Evolutionary conservation across 2,797 vertebrate genomes (phyloP).

Genomic region (Limosa lapponica): DNA sequence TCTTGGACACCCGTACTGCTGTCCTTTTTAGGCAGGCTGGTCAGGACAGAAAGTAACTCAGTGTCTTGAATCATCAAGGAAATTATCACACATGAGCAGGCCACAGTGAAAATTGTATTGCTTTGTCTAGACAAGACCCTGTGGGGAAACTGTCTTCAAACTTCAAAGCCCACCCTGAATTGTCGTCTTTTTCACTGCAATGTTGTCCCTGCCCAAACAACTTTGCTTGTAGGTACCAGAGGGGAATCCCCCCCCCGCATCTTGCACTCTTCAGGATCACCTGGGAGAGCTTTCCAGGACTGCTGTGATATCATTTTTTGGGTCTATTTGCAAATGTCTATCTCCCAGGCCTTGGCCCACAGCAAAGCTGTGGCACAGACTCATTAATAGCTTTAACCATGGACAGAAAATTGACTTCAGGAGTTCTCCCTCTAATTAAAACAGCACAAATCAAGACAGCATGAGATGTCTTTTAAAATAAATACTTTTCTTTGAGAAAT

Average conservation of each 20-base stretch:
- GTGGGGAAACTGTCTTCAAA: neutral
- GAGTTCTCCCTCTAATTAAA: neutral
- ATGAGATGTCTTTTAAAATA: neutral
- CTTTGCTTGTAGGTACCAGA: neutral
- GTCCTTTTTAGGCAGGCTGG: neutral
- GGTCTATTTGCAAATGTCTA: neutral
- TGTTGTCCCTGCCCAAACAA: accelerated
- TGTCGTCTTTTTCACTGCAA: neutral
- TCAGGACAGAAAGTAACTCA: neutral
- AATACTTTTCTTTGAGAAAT: neutral
- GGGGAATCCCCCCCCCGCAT: neutral
- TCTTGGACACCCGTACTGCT: neutral
- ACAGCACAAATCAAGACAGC: neutral
- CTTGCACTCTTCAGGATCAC: neutral
- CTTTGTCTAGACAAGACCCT: neutral
- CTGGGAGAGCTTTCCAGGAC: neutral
- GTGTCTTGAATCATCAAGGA: accelerated
- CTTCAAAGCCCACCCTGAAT: neutral
- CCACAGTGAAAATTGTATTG: neutral
- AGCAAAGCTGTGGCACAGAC: neutral
- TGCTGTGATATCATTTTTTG: neutral
- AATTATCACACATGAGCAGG: accelerated
- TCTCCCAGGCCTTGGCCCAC: neutral
- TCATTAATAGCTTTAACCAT: neutral
- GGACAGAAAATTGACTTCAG: neutral